phyloP scores from a whole-genome alignment of 2,797 vertebrate species.

The Rhinophrynus dorsalis region DNA sequence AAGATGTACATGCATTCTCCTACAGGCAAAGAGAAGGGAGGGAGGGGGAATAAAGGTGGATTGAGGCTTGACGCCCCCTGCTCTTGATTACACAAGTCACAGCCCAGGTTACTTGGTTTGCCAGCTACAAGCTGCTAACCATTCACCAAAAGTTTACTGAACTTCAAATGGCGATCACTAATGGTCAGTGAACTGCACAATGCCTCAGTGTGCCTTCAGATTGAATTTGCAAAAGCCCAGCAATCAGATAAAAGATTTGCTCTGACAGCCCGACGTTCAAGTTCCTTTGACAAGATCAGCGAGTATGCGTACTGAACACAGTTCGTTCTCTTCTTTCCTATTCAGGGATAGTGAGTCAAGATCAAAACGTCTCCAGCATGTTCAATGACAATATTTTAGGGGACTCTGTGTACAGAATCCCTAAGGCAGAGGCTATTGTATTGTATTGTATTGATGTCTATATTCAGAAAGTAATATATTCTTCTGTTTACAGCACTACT shows the following conservation, averaged over 20 bases:
- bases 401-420: too few relatives aligned
- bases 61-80: constrained; percentile 26
- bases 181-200: constrained; percentile 74
- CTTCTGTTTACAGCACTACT: too few relatives aligned
- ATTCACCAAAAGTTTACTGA: constrained; percentile 73
- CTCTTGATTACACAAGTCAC: constrained; percentile 48
- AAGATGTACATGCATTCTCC: constrained; percentile 11
- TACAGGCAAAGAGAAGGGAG: constrained; percentile 24
- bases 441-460: too few relatives aligned
- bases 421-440: too few relatives aligned
- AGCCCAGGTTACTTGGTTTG: constrained; percentile 30
- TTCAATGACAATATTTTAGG: too few relatives aligned
- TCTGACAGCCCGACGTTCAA: constrained; percentile 67
- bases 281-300: not conserved
- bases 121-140: constrained; percentile 63
- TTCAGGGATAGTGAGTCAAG: not conserved
- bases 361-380: not conserved
- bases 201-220: constrained; percentile 70
- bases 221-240: constrained; percentile 68
- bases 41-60: constrained; percentile 20
- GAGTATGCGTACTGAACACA: not conserved
- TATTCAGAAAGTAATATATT: too few relatives aligned
- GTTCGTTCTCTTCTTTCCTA: not conserved
- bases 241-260: constrained; percentile 66
- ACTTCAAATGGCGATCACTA: constrained; percentile 75